These are phyloP conservation scores for Pheosia tremula DNA, from an alignment of 2,888 invertebrate genomes.

Conservation along the genomic window DNA sequence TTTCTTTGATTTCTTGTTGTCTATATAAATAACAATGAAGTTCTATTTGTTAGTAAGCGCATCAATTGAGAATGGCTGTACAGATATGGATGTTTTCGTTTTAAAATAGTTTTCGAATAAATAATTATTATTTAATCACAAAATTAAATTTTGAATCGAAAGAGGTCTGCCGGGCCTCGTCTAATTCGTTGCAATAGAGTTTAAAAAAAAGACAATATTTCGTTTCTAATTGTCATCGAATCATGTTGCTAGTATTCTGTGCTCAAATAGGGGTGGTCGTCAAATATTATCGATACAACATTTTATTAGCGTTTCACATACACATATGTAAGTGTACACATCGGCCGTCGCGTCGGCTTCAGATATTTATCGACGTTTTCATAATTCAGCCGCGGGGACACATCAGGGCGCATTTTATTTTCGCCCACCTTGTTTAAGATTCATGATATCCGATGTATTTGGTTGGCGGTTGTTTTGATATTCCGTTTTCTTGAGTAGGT, in stretches of 20 bases:
- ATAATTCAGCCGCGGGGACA: slow-evolving; percentile 73
- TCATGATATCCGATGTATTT: slow-evolving; percentile 77
- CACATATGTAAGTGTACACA: slow-evolving; percentile 19
- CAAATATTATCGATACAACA: slow-evolving; percentile 9
- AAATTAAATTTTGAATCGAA: too few relatives aligned
- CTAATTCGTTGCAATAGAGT: too few relatives aligned
- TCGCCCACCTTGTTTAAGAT: slow-evolving; percentile 71
- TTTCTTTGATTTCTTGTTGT: too few relatives aligned
- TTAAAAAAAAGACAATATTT: too few relatives aligned
- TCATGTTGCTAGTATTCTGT: background rate
- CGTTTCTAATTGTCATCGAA: background rate
- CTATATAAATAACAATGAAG: too few relatives aligned
- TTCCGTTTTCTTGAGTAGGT: background rate
- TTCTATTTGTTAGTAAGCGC: too few relatives aligned
- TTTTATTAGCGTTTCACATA: slow-evolving; percentile 25
- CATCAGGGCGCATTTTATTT: slow-evolving; percentile 70
- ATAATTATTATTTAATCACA: too few relatives aligned
- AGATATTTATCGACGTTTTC: slow-evolving; percentile 78
- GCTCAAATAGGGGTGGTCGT: slow-evolving; percentile 1
- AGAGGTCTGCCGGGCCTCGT: too few relatives aligned
- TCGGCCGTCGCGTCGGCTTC: slow-evolving; percentile 33
- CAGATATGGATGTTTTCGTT: too few relatives aligned
- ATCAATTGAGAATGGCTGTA: too few relatives aligned
- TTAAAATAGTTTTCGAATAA: too few relatives aligned
- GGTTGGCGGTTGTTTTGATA: slow-evolving; percentile 40